These are phyloP conservation scores for Urocyon cinereoargenteus DNA, from an alignment of 2,797 vertebrate genomes.

Conservation along the genomic window DNA sequence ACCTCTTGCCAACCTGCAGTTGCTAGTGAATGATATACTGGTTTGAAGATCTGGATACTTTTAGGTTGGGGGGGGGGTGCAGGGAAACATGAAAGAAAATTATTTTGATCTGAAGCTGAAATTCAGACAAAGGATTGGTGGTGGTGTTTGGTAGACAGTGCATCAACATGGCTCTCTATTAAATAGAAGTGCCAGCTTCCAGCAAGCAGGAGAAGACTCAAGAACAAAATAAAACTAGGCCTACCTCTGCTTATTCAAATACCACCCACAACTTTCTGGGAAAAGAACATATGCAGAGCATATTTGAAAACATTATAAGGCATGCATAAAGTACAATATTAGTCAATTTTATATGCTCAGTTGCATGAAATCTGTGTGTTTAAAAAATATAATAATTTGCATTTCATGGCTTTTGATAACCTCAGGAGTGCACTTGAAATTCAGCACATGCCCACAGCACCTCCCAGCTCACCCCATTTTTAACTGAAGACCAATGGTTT, in stretches of 20 bases:
- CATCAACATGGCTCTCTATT: constrained; percentile 78
- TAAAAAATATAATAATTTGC: constrained; percentile 94
- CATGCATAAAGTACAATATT: constrained; percentile 93
- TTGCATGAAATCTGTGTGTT: constrained; percentile 93
- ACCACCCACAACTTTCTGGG: constrained; percentile 89
- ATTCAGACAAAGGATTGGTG: constrained; percentile 84
- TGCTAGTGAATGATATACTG: constrained; percentile 85
- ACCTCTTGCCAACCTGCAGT: constrained; percentile 81
- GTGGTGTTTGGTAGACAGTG: constrained; percentile 81
- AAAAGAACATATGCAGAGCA: constrained; percentile 89
- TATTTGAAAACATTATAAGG: constrained; percentile 92
- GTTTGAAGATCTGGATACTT: constrained; percentile 84
- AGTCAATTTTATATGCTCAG: constrained; percentile 93
- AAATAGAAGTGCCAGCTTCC: constrained; percentile 75
- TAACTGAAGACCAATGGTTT: constrained; percentile 98
- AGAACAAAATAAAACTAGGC: constrained; percentile 86
- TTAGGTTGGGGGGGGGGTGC: constrained; percentile 63
- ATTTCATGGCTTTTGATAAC: constrained; percentile 93
- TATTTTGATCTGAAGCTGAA: constrained; percentile 85
- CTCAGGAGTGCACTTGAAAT: constrained; percentile 94
- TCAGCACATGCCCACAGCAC: constrained; percentile 92
- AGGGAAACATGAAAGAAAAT: constrained; percentile 74
- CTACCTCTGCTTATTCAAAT: constrained; percentile 89
- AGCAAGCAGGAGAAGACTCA: constrained; percentile 82
- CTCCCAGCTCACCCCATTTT: constrained; percentile 94